A percentile compares a stretch with the other conserved stretches of the same genome.
These are phyloP conservation scores for Caenorhabditis macrosperma DNA, from an alignment of 2,888 invertebrate species.

Conservation along the genomic window DNA sequence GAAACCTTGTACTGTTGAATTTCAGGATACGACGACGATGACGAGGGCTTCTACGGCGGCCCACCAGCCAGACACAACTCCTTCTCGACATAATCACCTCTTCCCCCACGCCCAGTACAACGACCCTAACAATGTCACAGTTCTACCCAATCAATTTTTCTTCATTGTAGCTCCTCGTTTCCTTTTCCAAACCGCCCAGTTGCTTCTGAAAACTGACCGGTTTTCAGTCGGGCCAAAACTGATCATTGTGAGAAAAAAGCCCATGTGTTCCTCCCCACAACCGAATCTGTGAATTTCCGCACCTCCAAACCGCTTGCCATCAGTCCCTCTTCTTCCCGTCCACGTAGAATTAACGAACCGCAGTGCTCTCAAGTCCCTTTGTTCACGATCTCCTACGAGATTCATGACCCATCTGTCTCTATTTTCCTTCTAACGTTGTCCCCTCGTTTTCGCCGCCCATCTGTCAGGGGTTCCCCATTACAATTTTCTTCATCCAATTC, in stretches of 20 bases:
- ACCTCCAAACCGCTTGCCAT: background rate
- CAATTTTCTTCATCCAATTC: background rate
- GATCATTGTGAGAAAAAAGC: background rate
- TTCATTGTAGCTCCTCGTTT: background rate
- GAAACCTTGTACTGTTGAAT: background rate
- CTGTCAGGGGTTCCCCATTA: background rate
- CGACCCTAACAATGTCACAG: background rate
- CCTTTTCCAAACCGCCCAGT: background rate
- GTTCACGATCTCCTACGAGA: background rate
- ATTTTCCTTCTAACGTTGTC: background rate
- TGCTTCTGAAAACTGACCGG: background rate
- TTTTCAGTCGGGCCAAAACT: background rate
- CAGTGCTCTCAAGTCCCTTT: background rate
- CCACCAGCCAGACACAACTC: conserved; percentile 11
- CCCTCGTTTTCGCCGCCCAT: background rate
- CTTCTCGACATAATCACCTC: background rate
- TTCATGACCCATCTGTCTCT: background rate
- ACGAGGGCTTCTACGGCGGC: conserved; percentile 36
- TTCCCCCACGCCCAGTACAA: background rate
- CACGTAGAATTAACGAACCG: background rate
- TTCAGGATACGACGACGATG: conserved; percentile 41
- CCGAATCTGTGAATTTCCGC: background rate
- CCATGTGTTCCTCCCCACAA: background rate
- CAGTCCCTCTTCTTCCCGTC: too few relatives aligned
- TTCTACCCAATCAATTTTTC: background rate